These are phyloP conservation scores for Tychaedon coryphoeus DNA, from an alignment of 2,113 vertebrate species.

Conservation along the genomic window DNA sequence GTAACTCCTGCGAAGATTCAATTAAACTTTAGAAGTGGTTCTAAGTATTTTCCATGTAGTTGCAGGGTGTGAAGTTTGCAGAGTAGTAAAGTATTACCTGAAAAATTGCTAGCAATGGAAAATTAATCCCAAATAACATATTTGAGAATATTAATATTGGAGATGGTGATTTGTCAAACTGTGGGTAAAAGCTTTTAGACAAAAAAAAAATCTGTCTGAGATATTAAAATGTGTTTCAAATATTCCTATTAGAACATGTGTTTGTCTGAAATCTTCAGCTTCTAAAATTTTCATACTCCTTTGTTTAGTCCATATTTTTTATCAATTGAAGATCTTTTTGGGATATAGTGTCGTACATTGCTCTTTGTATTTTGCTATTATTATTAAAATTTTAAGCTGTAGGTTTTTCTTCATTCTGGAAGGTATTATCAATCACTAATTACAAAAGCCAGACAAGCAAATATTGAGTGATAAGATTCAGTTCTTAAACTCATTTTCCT, in stretches of 20 bases:
- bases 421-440: not conserved
- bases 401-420: not conserved
- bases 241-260: not conserved
- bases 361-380: not conserved
- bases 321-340: not conserved
- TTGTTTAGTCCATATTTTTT: not conserved
- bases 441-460: not conserved
- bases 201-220: not conserved
- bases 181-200: not conserved
- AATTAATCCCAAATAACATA: not conserved
- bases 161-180: not conserved
- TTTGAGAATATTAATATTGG: not conserved
- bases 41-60: not conserved
- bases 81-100: not conserved
- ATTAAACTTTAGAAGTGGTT: not conserved
- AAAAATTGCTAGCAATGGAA: not conserved
- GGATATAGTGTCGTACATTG: not conserved
- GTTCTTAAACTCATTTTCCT: not conserved
- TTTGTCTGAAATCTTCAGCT: not conserved
- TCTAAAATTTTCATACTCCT: not conserved
- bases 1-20: not conserved
- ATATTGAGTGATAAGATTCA: not conserved
- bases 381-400: not conserved
- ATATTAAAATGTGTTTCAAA: not conserved
- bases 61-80: not conserved